Conservation (phyloP, 2,888 invertebrate species). For the Perizoma affinitatum region DNA sequence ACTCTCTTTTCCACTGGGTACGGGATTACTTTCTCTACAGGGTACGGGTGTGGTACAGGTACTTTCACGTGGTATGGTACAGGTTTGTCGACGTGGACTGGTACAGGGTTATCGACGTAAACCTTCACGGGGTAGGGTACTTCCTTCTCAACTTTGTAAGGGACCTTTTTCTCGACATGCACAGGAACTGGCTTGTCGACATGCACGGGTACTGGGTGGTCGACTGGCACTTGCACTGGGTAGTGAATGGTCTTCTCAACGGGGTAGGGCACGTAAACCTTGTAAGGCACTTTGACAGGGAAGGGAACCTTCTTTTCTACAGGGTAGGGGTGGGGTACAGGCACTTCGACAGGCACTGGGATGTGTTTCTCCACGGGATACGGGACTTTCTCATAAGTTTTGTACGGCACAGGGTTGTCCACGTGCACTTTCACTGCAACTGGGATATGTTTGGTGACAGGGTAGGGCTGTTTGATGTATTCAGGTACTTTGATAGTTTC, state of each 20-base stretch:
- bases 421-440: conserved; percentile 87
- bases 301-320: conserved; percentile 88
- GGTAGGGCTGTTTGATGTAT: conserved; percentile 87
- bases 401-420: conserved; percentile 87
- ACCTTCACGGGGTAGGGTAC: conserved; percentile 89
- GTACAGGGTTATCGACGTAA: conserved; percentile 87
- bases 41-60: conserved; percentile 88
- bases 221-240: conserved; percentile 88
- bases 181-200: conserved; percentile 88
- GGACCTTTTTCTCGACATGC: conserved; percentile 89
- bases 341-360: conserved; percentile 88
- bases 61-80: conserved; percentile 91
- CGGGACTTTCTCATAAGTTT: conserved; percentile 85
- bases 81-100: conserved; percentile 90
- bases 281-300: conserved; percentile 87
- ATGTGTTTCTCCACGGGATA: conserved; percentile 89
- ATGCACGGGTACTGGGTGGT: conserved; percentile 87
- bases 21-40: conserved; percentile 86
- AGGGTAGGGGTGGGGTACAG: conserved; percentile 88
- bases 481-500: conserved; percentile 87
- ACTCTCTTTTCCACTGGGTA: conserved; percentile 87
- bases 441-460: conserved; percentile 87
- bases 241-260: conserved; percentile 89
- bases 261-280: conserved; percentile 89
- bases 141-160: conserved; percentile 89